Base-by-base conservation (phyloP, 2,888 invertebrate genomes). In the Lasioglossum calceatum region DNA sequence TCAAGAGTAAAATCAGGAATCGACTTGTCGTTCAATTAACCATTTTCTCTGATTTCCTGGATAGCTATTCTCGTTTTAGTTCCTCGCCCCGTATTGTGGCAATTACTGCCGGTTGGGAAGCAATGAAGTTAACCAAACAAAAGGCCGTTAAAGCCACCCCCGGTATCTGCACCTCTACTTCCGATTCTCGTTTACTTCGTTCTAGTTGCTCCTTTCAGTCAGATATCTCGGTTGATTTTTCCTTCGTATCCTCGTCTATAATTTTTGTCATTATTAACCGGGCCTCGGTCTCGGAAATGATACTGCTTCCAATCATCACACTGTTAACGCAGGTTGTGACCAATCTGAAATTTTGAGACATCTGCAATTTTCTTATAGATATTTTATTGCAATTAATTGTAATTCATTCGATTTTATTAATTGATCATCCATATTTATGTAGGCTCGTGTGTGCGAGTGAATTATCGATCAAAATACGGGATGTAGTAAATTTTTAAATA, bases 91-190 rank as follows among this genome's bases (percentile, higher is more conserved):
- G 91, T 91, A 92, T 92, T 91, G 92, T 92, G 90, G 89, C 89
- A 93, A 93, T 93, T 93, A 92, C 91, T 88, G 86, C 70, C 84
- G 86, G 82, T 88, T 79, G 90, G 88, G 80, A 87, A 89, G 89
- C 90, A 89, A 87, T 83, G 87, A 87, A 88, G 92, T 92, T 92
- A 93, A 92, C 94, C 93, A 94, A 94, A 94, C 93, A 94, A 93
- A 93, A 93, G 94, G 91, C 89, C 91, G 89, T 90, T 92, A 93
- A 92, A 89, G 87, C 86, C 88, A 84, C 77, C 87, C 88, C 81
- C 90, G 90, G 89, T 89, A 89, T 90, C 91, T 87, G 86, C 85
- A 89, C 77, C 89, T 91, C 88, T 87, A 89, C 82, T 82, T 88
- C 85, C 87, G 86, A 75, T 84, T 88, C 85, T 85, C 90, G 82